Base-by-base conservation (phyloP, 30 jellyfish, hydroid and myxozoan genomes). In the Hydractinia symbiolongicarpus region DNA sequence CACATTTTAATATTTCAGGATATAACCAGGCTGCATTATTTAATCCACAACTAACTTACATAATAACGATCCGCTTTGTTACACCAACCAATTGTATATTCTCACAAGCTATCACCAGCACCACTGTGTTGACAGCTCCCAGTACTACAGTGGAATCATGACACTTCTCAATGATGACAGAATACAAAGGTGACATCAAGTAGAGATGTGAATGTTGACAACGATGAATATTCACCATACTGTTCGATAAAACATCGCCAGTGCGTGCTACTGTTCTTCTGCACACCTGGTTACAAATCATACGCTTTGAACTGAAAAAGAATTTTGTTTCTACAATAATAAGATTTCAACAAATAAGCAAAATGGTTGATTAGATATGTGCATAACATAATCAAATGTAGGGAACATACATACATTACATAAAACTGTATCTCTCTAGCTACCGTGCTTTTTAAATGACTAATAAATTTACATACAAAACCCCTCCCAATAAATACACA, bases 201-300 rank as follows among this genome's bases (percentile, higher is more conserved):
- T 86, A 91, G 73, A 83, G 79, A 79, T 86, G 83, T 7, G 98
- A 91, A 72, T 91, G 82, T 79, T 91, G 98, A 72, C 98, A 91
- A 4, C 98, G 94, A 55, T 86, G 96, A 6, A 91, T 66, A 56
- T 86, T 91, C 9, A 86, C 96, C 55, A 84, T 77, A 81, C 94
- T 78, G 68, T 67, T 75, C 9, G 91, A 21, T 57, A 91, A 78
- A 61, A 88, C 88, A 52, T 86, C 95, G 5, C 98, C 96, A 4
- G 98, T 51, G 50, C 98, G 94, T 15, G 98, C 98, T 5, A 91
- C 85, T 4, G 96, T 86, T 16, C 98, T 89, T 15, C 79, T 79
- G 53, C 98, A 91, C 16, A 86, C 96, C 83, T 91, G 98, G 71
- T 91, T 91, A 84, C 87, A 86, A 4, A 91, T 69, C 82, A 86